These are phyloP conservation scores for Diarsia mendica DNA, from an alignment of 2,888 invertebrate genomes.

Conservation along the genomic window DNA sequence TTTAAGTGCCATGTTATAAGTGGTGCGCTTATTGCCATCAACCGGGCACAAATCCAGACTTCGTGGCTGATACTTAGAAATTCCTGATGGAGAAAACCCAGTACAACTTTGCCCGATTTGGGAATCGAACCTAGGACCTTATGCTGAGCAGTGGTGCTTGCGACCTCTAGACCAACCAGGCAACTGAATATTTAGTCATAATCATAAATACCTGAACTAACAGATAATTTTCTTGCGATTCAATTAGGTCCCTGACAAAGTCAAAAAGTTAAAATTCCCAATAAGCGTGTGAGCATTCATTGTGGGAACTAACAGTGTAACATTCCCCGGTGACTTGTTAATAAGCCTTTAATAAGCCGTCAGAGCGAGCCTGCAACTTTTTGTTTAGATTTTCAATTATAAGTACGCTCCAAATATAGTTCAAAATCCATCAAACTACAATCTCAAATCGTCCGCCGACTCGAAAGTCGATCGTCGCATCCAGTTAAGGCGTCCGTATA, in stretches of 20 bases:
- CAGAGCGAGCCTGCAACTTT: constrained; percentile 36
- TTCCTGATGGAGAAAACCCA: no score
- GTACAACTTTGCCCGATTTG: no score
- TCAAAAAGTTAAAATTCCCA: constrained; percentile 12
- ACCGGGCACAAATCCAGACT: no score
- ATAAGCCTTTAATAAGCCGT: constrained; percentile 57
- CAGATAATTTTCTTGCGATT: background rate
- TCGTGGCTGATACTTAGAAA: no score
- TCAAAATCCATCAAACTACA: constrained; percentile 59
- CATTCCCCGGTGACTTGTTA: constrained; percentile 59
- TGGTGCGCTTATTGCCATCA: no score
- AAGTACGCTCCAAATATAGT: constrained; percentile 61
- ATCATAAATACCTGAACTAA: background rate
- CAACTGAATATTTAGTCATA: background rate
- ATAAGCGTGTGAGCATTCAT: constrained; percentile 43
- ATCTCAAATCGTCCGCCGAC: constrained; percentile 64
- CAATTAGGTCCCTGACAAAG: background rate
- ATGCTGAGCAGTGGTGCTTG: no score
- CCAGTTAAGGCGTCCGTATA: constrained; percentile 83
- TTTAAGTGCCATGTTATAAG: no score
- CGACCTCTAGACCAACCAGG: no score
- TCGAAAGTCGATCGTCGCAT: constrained; percentile 81
- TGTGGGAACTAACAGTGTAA: constrained; percentile 49
- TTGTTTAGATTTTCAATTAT: constrained; percentile 64
- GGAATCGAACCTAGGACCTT: no score